These are phyloP conservation scores for Sebastes hubbsi DNA, from an alignment of 2,797 vertebrate species.

Conservation along the genomic window DNA sequence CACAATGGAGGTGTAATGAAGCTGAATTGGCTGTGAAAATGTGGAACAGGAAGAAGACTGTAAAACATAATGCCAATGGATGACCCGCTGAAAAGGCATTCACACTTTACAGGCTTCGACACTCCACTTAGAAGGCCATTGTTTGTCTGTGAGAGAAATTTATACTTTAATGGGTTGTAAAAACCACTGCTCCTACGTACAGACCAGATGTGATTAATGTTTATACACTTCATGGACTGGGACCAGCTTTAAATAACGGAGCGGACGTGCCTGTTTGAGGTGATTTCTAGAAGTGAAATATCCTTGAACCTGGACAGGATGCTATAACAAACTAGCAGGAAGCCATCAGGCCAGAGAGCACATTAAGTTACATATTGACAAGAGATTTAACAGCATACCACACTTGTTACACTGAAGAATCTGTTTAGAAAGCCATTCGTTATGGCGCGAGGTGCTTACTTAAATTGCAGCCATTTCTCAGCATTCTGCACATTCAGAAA, in stretches of 20 bases:
- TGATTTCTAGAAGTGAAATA: neutral
- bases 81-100: slow-evolving; percentile 74
- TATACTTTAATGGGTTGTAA: slow-evolving; percentile 47
- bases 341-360: slow-evolving; percentile 4
- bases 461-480: slow-evolving; percentile 25
- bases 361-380: slow-evolving; percentile 52
- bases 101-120: slow-evolving; percentile 64
- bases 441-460: slow-evolving; percentile 11
- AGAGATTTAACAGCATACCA: slow-evolving; percentile 38
- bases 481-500: slow-evolving; percentile 36
- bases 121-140: slow-evolving; percentile 53
- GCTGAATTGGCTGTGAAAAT: slow-evolving; percentile 66
- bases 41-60: slow-evolving; percentile 64
- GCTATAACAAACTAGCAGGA: slow-evolving; percentile 2
- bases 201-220: slow-evolving; percentile 58
- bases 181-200: slow-evolving; percentile 23
- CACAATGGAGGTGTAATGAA: slow-evolving; percentile 53
- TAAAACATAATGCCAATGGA: slow-evolving; percentile 68
- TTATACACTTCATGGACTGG: slow-evolving; percentile 14
- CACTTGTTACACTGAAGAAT: slow-evolving; percentile 29
- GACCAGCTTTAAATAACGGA: slow-evolving; percentile 22
- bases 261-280: neutral
- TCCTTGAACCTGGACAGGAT: slow-evolving; percentile 11
- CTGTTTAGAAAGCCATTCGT: slow-evolving; percentile 44
- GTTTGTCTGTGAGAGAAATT: slow-evolving; percentile 66